phyloP scores from a whole-genome alignment of 1,140 invertebrate species.

The Geopemphigus sp. region DNA sequence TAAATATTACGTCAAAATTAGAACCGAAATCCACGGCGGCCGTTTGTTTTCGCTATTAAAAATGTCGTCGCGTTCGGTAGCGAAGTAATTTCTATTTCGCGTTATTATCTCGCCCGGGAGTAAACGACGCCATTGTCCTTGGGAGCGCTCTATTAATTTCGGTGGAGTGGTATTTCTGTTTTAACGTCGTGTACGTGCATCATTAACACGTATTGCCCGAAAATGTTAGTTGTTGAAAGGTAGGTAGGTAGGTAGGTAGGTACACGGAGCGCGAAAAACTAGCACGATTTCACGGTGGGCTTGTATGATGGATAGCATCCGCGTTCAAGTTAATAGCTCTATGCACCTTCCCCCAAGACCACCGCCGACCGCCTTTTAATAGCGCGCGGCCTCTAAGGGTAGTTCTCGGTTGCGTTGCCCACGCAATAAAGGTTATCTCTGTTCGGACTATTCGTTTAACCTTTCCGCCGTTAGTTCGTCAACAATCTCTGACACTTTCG shows the following conservation, averaged over 20 bases:
- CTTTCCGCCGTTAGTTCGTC: slow-evolving; percentile 2
- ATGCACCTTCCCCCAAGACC: background rate
- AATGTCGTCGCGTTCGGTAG: background rate
- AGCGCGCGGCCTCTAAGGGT: slow-evolving; percentile 37
- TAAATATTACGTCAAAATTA: no score
- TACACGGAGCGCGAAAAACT: slow-evolving; percentile 14
- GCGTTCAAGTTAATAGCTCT: slow-evolving; percentile 31
- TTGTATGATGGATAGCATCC: slow-evolving; percentile 32
- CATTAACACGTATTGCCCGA: slow-evolving; percentile 25
- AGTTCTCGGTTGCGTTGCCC: slow-evolving; percentile 22
- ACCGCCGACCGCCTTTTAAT: background rate
- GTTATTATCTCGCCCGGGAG: background rate
- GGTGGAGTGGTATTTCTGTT: background rate
- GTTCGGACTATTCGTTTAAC: slow-evolving; percentile 25
- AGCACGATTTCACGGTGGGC: slow-evolving; percentile 27
- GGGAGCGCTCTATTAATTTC: slow-evolving; percentile 2
- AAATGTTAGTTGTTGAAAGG: slow-evolving; percentile 26
- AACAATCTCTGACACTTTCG: slow-evolving; percentile 20
- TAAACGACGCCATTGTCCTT: background rate
- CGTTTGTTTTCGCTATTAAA: background rate
- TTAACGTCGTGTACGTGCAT: slow-evolving; percentile 13
- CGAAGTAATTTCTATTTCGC: background rate
- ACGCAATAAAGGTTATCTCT: slow-evolving; percentile 39
- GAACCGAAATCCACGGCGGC: no score
- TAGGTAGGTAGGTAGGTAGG: background rate